A percentile compares a stretch with the other conserved stretches of the same genome.
Evolutionary conservation across 1,140 invertebrate species (phyloP).

Genomic region (Drosophila rhopaloa): DNA sequence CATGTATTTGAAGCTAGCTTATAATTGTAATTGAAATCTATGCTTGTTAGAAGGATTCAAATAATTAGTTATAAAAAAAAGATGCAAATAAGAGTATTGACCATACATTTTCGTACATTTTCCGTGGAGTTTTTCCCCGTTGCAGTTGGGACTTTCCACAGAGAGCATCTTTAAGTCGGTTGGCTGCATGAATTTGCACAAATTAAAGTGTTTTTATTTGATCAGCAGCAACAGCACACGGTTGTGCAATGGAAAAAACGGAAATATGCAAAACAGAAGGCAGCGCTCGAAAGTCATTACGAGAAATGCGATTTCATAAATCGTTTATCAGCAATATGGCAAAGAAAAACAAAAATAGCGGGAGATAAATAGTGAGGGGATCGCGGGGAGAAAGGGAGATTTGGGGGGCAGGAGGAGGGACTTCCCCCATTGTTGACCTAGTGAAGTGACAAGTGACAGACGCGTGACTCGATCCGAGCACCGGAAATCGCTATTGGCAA

Average conservation of each 20-base stretch:
- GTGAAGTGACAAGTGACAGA: slow-evolving; percentile 22
- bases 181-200: slow-evolving; percentile 42
- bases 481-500: slow-evolving; percentile 25
- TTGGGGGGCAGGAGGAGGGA: neutral
- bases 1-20: neutral
- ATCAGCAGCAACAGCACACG: slow-evolving; percentile 22
- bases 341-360: slow-evolving; percentile 22
- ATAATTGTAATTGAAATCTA: too few species aligned
- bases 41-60: too few species aligned
- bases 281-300: slow-evolving; percentile 42
- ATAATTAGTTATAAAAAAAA: too few species aligned
- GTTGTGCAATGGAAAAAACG: slow-evolving; percentile 56
- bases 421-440: slow-evolving; percentile 37
- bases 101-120: neutral
- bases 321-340: slow-evolving; percentile 32
- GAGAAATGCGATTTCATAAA: slow-evolving; percentile 43
- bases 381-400: neutral
- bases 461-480: slow-evolving; percentile 11
- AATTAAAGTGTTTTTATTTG: slow-evolving; percentile 54
- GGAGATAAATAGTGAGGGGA: slow-evolving; percentile 1
- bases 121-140: slow-evolving; percentile 3
- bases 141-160: slow-evolving; percentile 6
- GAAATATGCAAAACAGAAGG: slow-evolving; percentile 54
- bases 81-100: too few species aligned
- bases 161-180: slow-evolving; percentile 23